Base-by-base conservation (phyloP, 2,113 vertebrate species). In the Callocephalon fimbriatum region DNA sequence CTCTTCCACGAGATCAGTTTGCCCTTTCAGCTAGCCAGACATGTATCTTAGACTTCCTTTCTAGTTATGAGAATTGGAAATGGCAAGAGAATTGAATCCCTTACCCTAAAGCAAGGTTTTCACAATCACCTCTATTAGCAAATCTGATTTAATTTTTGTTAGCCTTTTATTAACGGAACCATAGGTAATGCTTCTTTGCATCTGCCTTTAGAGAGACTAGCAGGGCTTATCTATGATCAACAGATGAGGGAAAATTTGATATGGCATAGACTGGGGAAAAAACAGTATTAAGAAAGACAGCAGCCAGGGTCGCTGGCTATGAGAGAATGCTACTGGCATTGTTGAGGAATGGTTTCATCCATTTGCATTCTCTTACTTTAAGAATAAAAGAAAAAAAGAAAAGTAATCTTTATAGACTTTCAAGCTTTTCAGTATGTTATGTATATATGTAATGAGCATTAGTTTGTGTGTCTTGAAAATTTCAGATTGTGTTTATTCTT, bases 131-230 rank as follows among this genome's bases (percentile, higher is more conserved):
- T 53, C 45, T 79, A 4, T 76, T 48, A 86, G 40, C 40, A 86
- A 65, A 80, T 83, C 51, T 94, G 47, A 72, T 92, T 56, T 71
- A 70, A 93, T 70, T 95, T 31, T 47, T 85, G 51, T 79, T 72
- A 75, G 23, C 16, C 18, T 85, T 93, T 95, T 79, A 90, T 87
- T 93, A 93, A 86, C 68, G 92, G 56, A 81, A 72, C 32, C 45
- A 35, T 77, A 71, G 42, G 54, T 87, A 85, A 85, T 78, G 51
- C 76, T 80, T 73, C 80, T 77, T 66, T 86, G 62, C 0, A 1
- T 87, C 74, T 95, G 56, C 67, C 58, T 66, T 73, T 40, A 67
- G 65, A 87, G 61, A 51, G 66, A 68, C 80, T 75, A 47, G 67
- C 42, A 61, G 23, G 35, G 26, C 44, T 86, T 75, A 90, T 22